Percentiles rank a stretch among this genome's conserved stretches.
phyloP scores from a whole-genome alignment of 2,797 vertebrate genomes.

The Eupleurogrammus muticus region DNA sequence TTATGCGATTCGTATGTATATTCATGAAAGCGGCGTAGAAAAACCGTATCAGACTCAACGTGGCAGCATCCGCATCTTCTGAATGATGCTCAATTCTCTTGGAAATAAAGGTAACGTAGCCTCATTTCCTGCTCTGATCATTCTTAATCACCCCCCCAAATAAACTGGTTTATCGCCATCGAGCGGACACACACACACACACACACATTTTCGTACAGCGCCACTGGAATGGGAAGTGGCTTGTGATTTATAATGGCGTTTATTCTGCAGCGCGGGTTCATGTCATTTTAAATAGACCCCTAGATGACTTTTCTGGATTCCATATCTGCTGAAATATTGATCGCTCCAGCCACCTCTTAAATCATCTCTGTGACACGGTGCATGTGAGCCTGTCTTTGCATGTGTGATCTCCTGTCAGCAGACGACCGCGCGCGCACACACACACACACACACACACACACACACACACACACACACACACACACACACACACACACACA shows the following conservation, averaged over 20 bases:
- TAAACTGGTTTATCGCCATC: background rate
- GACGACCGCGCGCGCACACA: too few species aligned
- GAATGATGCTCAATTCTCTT: too few species aligned
- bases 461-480: too few species aligned
- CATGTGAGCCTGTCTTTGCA: slow-evolving; percentile 57
- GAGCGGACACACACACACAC: background rate
- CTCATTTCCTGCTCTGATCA: too few species aligned
- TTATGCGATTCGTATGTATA: too few species aligned
- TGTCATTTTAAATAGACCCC: slow-evolving; percentile 73
- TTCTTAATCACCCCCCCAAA: background rate
- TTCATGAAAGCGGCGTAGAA: too few species aligned
- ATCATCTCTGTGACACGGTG: slow-evolving; percentile 57
- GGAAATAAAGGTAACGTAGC: too few species aligned
- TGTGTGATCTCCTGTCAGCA: slow-evolving; percentile 51
- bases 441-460: too few species aligned
- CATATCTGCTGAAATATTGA: slow-evolving; percentile 77
- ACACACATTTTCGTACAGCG: too few species aligned
- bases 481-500: slow-evolving; percentile 25
- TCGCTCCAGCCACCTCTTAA: slow-evolving; percentile 65
- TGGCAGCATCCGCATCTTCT: too few species aligned
- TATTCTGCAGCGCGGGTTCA: slow-evolving; percentile 62
- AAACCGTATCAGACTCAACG: too few species aligned
- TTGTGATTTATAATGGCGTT: slow-evolving; percentile 61
- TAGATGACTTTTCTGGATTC: slow-evolving; percentile 61
- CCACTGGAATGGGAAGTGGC: background rate